phyloP scores from a whole-genome alignment of 2,113 vertebrate genomes.

The Hystrix cristata region DNA sequence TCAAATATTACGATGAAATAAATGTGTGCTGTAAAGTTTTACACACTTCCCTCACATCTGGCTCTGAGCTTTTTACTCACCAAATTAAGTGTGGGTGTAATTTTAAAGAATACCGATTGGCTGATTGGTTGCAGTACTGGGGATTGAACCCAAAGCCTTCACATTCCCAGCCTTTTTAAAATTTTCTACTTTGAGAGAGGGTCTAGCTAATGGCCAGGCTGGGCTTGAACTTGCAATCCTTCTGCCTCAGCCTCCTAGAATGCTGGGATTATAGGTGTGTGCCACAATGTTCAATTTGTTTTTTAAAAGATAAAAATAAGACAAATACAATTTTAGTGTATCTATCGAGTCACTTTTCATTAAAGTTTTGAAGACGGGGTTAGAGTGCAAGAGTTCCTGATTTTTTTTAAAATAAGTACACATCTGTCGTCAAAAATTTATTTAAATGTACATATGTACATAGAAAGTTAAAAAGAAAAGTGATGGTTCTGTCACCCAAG shows the following conservation, averaged over 20 bases:
- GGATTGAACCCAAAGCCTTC: neutral
- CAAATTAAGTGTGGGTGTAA: neutral
- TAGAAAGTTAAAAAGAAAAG: neutral
- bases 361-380: neutral
- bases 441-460: neutral
- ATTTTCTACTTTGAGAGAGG: neutral
- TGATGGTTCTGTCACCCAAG: neutral
- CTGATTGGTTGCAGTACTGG: neutral
- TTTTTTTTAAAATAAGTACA: neutral
- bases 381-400: neutral
- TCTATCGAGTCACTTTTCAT: neutral
- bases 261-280: neutral
- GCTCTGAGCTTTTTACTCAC: neutral
- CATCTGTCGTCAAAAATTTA: neutral
- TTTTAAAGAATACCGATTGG: neutral
- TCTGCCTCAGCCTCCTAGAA: neutral
- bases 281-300: neutral
- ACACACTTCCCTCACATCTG: neutral
- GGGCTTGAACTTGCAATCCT: neutral
- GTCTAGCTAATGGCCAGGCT: neutral
- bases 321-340: neutral
- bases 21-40: neutral
- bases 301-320: neutral
- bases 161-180: too few relatives aligned
- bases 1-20: neutral